phyloP scores from a whole-genome alignment of 2,113 vertebrate genomes.

The Pristiophorus japonicus region DNA sequence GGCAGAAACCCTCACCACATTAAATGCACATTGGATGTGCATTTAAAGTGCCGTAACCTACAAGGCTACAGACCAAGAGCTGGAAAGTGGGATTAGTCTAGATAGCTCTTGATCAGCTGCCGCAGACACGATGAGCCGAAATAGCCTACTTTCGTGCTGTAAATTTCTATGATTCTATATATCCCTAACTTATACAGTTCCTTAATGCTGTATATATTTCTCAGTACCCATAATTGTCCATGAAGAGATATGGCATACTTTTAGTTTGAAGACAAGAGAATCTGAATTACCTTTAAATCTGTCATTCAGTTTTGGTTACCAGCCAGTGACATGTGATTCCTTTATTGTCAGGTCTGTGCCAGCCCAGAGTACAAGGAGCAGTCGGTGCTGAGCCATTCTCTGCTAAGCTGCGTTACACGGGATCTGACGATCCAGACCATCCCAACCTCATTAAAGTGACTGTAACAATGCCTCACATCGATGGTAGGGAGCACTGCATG shows the following conservation, averaged over 20 bases:
- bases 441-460: slow-evolving; percentile 84
- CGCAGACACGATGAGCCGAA: too few species aligned
- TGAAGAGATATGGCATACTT: background rate
- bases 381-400: slow-evolving; percentile 92
- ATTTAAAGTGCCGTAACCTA: too few species aligned
- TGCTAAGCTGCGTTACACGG: slow-evolving; percentile 82
- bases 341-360: slow-evolving; percentile 77
- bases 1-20: too few species aligned
- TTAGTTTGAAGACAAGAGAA: background rate
- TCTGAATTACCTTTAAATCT: background rate
- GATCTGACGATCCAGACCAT: slow-evolving; percentile 71
- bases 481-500: slow-evolving; percentile 63
- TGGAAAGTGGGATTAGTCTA: too few species aligned
- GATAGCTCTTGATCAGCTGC: too few species aligned
- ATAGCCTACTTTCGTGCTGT: too few species aligned
- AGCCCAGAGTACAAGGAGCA: slow-evolving; percentile 70
- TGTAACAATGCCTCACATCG: slow-evolving; percentile 87
- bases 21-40: too few species aligned
- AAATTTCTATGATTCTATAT: too few species aligned
- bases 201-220: background rate
- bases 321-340: background rate
- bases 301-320: background rate
- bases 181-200: background rate
- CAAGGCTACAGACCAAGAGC: too few species aligned
- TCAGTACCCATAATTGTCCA: background rate